A percentile compares a stretch with the other conserved stretches of the same genome.
Conservation (phyloP, 1,140 invertebrate species). For the Laupala kohalensis region DNA sequence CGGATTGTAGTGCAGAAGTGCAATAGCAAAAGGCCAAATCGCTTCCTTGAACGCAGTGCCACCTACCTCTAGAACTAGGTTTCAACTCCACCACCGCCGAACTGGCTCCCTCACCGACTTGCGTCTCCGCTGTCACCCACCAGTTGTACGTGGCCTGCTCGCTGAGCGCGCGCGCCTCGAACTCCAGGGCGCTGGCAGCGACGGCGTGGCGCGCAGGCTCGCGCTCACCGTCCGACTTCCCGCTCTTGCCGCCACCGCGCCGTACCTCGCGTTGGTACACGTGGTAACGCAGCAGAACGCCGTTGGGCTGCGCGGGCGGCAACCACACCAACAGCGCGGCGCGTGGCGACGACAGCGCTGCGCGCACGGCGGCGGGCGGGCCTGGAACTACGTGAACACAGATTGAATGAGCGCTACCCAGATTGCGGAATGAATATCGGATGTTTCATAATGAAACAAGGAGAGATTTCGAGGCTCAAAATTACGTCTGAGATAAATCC, state of each 20-base stretch:
- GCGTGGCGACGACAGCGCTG: constrained; percentile 27
- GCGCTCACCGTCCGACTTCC: not conserved
- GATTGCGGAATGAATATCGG: no score
- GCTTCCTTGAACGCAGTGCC: no score
- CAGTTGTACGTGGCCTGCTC: constrained; percentile 27
- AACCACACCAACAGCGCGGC: constrained; percentile 35
- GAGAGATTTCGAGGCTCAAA: no score
- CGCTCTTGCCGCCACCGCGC: not conserved
- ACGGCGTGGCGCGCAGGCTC: constrained; percentile 4
- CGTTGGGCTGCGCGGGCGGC: constrained; percentile 31
- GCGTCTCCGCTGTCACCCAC: constrained; percentile 31
- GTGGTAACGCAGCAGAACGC: constrained; percentile 31
- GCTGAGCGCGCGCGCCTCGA: constrained; percentile 25
- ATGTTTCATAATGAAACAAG: no score
- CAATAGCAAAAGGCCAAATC: no score
- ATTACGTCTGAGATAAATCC: no score
- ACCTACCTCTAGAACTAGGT: constrained; percentile 22
- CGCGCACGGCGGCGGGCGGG: constrained; percentile 32
- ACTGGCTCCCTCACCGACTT: constrained; percentile 27
- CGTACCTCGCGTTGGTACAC: constrained; percentile 24
- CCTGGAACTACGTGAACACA: constrained; percentile 29
- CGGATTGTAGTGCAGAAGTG: no score
- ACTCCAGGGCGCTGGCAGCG: constrained; percentile 16
- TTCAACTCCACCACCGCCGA: constrained; percentile 17
- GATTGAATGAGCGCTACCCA: no score